These are phyloP conservation scores for Thereuonema tuberculata DNA, from an alignment of 1,140 invertebrate species.

Conservation along the genomic window DNA sequence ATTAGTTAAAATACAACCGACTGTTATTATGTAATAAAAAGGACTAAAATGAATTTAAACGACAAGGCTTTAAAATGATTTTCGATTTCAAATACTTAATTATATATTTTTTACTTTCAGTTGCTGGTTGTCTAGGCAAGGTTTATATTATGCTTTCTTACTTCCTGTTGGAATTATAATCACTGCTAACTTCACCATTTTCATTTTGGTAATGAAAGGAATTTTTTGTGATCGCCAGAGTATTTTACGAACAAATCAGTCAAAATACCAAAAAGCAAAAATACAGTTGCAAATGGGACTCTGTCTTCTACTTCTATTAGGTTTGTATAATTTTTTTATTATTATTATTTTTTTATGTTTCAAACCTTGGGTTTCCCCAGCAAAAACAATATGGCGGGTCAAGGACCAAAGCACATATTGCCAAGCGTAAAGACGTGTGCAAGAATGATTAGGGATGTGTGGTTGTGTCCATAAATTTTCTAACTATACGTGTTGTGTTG, in stretches of 20 bases:
- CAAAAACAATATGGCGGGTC: not conserved
- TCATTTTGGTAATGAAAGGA: constrained; percentile 26
- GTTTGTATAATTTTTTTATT: no score
- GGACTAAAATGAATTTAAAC: constrained; percentile 14
- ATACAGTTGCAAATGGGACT: constrained; percentile 28
- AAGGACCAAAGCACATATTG: no score
- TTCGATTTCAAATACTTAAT: no score
- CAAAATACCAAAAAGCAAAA: constrained; percentile 23
- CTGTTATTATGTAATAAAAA: constrained; percentile 21
- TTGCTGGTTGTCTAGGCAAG: constrained; percentile 28
- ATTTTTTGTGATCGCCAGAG: constrained; percentile 24
- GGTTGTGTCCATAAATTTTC: no score
- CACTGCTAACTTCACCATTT: constrained; percentile 28
- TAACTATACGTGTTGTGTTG: no score
- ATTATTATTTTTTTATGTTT: no score
- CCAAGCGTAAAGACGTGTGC: no score
- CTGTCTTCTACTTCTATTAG: constrained; percentile 29
- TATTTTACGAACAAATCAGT: constrained; percentile 27
- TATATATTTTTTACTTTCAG: constrained; percentile 10
- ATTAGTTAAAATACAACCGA: constrained; percentile 18
- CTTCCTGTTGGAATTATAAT: constrained; percentile 28
- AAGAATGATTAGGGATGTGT: no score
- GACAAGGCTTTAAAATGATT: no score
- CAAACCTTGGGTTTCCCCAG: no score
- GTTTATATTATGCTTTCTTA: constrained; percentile 29